These are phyloP conservation scores for Microplitis manilae DNA, from an alignment of 2,888 invertebrate species.

Conservation along the genomic window DNA sequence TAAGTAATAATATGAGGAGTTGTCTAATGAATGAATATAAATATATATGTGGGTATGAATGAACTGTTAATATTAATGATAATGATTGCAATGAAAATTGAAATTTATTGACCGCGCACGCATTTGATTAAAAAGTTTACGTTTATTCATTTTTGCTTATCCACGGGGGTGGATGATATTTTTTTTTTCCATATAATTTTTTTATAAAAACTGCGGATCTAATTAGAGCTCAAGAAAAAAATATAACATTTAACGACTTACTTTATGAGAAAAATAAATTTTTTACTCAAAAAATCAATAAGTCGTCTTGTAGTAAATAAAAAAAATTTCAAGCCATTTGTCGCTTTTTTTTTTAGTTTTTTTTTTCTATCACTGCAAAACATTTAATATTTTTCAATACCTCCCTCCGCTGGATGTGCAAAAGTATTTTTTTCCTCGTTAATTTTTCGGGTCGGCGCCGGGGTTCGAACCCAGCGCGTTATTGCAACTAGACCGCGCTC, in stretches of 20 bases:
- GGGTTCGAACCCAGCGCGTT: too few species aligned
- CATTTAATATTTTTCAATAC: too few species aligned
- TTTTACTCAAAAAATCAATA: too few species aligned
- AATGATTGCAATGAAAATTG: conserved; percentile 67
- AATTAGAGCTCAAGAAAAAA: background rate
- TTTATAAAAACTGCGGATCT: background rate
- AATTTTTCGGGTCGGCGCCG: too few species aligned
- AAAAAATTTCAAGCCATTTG: too few species aligned
- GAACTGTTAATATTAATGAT: conserved; percentile 35
- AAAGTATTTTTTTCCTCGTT: too few species aligned
- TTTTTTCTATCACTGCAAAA: too few species aligned
- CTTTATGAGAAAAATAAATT: too few species aligned
- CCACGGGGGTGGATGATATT: conserved; percentile 49
- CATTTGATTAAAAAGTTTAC: conserved; percentile 69
- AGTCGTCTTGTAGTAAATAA: too few species aligned
- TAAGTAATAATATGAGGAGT: background rate
- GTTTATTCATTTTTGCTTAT: conserved; percentile 69
- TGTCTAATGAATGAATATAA: conserved; percentile 11
- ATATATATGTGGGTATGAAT: conserved; percentile 25
- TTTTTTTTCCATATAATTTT: background rate
- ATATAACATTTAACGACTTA: background rate
- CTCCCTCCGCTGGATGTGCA: too few species aligned
- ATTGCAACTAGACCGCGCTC: too few species aligned
- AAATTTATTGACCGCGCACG: conserved; percentile 65
- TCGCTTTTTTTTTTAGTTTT: too few species aligned